phyloP scores from a whole-genome alignment of 2,113 vertebrate species.

The Melospiza melodia region DNA sequence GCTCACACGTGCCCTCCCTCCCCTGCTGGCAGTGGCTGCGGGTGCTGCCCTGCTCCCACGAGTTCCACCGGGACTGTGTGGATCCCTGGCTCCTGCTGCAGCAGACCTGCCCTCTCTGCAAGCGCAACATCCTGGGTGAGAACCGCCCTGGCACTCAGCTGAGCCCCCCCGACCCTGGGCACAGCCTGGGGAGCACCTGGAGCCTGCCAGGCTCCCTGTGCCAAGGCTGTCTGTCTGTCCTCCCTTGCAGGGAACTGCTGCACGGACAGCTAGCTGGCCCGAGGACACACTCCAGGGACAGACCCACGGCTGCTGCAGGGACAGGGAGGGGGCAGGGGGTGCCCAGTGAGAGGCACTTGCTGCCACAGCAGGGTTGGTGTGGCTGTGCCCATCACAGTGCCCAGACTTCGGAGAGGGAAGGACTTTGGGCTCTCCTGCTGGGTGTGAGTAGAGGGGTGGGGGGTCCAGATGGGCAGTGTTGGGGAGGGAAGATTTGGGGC shows the following conservation, averaged over 20 bases:
- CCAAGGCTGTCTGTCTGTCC: not conserved
- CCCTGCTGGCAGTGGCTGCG: constrained; percentile 82
- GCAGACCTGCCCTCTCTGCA: constrained; percentile 95
- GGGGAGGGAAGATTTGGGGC: not conserved
- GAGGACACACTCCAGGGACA: not conserved
- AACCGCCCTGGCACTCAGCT: fast-evolving
- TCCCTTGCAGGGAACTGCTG: constrained; percentile 44
- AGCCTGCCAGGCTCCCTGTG: fast-evolving
- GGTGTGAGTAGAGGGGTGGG: not conserved
- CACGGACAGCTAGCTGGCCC: not conserved
- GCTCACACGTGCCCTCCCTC: fast-evolving
- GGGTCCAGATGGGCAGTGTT: not conserved
- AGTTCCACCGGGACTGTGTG: constrained; percentile 93
- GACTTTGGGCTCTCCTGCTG: not conserved
- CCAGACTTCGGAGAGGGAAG: fast-evolving
- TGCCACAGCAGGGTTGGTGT: fast-evolving
- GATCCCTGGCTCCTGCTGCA: constrained; percentile 94
- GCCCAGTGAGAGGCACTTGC: fast-evolving
- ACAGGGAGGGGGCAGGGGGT: not conserved
- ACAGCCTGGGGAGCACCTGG: fast-evolving
- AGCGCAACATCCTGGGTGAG: constrained; percentile 89
- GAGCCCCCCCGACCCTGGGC: not conserved
- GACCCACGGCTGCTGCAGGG: not conserved
- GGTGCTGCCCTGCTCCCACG: constrained; percentile 90
- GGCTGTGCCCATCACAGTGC: not conserved